phyloP scores from a whole-genome alignment of 1,140 invertebrate genomes.

The Archivesica marissinica region DNA sequence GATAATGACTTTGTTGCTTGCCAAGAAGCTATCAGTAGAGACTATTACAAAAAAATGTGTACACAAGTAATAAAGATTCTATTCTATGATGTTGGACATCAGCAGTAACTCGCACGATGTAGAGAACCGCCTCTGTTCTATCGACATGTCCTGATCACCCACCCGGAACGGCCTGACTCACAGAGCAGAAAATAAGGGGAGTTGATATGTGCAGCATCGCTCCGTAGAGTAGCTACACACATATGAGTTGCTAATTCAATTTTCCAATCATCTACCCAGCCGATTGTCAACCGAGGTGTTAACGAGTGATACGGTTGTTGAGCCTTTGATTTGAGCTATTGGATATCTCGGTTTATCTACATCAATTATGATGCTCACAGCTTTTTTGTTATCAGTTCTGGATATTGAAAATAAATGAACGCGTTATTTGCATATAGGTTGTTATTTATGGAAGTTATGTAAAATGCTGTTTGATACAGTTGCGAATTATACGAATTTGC shows the following conservation, averaged over 20 bases:
- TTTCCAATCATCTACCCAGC: slow-evolving; percentile 53
- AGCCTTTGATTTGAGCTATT: slow-evolving; percentile 37
- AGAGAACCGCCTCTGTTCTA: neutral
- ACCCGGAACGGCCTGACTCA: slow-evolving; percentile 17
- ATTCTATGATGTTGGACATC: too few relatives aligned
- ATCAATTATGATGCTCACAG: slow-evolving; percentile 9
- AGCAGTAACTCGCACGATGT: neutral
- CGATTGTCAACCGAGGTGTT: slow-evolving; percentile 35
- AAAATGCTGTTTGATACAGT: neutral
- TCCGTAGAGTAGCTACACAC: neutral
- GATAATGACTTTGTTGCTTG: too few relatives aligned
- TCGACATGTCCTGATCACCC: neutral
- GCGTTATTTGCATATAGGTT: neutral
- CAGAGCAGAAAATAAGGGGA: slow-evolving; percentile 45
- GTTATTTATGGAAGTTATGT: neutral
- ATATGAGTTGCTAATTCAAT: slow-evolving; percentile 53
- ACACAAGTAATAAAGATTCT: too few relatives aligned
- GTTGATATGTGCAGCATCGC: neutral
- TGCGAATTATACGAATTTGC: neutral
- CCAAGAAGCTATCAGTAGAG: too few relatives aligned
- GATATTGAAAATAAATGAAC: slow-evolving; percentile 3
- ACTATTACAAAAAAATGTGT: too few relatives aligned
- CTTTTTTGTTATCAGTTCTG: neutral
- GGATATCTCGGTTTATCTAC: slow-evolving; percentile 11
- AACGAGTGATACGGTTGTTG: slow-evolving; percentile 37